phyloP scores from a whole-genome alignment of 2,113 vertebrate genomes.

The Polyodon spathula region DNA sequence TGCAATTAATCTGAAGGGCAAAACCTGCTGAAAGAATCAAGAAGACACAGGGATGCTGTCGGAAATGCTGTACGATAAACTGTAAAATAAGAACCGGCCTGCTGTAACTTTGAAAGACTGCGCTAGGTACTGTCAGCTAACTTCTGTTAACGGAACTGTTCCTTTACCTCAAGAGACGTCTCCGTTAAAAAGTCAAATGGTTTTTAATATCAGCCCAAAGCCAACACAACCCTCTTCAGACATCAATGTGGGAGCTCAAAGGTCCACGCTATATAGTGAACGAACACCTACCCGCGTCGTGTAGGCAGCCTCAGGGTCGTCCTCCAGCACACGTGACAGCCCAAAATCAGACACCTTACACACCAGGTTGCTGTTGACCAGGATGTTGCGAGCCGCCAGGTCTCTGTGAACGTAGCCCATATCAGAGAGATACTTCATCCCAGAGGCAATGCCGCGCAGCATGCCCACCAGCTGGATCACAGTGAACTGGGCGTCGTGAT shows the following conservation, averaged over 20 bases:
- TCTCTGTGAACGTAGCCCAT: conserved; percentile 84
- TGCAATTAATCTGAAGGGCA: not conserved
- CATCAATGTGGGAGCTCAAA: too few species aligned
- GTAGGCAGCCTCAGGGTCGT: conserved; percentile 72
- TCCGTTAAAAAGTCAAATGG: too few species aligned
- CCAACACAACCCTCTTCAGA: too few species aligned
- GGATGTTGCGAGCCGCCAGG: conserved; percentile 65
- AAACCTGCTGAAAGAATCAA: not conserved
- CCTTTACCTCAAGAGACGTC: too few species aligned
- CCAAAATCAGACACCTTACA: conserved; percentile 72
- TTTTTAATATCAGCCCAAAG: too few species aligned
- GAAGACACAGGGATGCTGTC: not conserved
- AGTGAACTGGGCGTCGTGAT: conserved; percentile 94
- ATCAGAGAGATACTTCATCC: conserved; percentile 81
- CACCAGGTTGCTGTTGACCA: conserved; percentile 71
- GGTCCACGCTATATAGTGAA: too few species aligned
- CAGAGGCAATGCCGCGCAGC: conserved; percentile 78
- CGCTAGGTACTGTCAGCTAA: not conserved
- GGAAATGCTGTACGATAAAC: conserved; percentile 1
- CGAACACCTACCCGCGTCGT: conserved; percentile 61
- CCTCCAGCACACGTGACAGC: conserved; percentile 66
- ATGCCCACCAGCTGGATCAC: conserved; percentile 84
- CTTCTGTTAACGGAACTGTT: not conserved
- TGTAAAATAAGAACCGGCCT: too few species aligned
- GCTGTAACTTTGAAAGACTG: too few species aligned